Evolutionary conservation across 2,797 vertebrate species (phyloP), one percentile per base, ranked within the genome.

Genomic region (Tinamus major): DNA sequence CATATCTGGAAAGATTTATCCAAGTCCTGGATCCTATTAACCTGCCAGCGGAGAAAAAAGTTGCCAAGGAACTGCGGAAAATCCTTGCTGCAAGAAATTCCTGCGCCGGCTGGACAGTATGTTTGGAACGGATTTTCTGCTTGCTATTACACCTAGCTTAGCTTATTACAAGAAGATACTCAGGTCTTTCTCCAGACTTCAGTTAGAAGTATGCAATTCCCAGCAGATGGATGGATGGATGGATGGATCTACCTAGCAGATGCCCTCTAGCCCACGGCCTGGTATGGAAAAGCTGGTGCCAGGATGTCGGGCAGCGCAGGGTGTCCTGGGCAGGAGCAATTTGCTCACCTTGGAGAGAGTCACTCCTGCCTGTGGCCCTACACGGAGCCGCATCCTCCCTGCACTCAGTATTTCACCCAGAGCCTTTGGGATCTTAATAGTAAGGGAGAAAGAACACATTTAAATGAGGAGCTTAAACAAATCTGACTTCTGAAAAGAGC

Each of bases 181-280:
- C 3, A 8, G 26, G 2, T 18, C 37, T 17, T 68, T 55, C 35
- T 29, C 31, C 79, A 39, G 64, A 13, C 0, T 24, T 58, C 49
- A 17, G 39, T 26, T 13, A 8, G 23, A 55, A 72, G 68, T 14
- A 35, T 1, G 0, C 0, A 0, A 13, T 15, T 62, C 59, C 51
- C 11, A 70, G 23, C 1, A 1, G 10, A 6, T 0, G 0, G 8
- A 61, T 11, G 65, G 44, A 7, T 0, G 0, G 7, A 61, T 13
- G 44, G 44, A 46, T 9, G 44, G 44, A 48, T 17, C 56, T 65
- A 88, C 67, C 17, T 62, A 79, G 35, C 31, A 51, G 49, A 37
- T 39, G 48, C 9, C 58, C 13, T n/a, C 15, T 41, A 49, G 62
- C 69, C 42, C 44, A 18, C 48, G 42, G n/a, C 11, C 14, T 19